Percentiles rank a stretch among this genome's conserved stretches.
These are phyloP conservation scores for Caenorhabditis sp. DNA, from an alignment of 2,888 invertebrate species.

Conservation along the genomic window DNA sequence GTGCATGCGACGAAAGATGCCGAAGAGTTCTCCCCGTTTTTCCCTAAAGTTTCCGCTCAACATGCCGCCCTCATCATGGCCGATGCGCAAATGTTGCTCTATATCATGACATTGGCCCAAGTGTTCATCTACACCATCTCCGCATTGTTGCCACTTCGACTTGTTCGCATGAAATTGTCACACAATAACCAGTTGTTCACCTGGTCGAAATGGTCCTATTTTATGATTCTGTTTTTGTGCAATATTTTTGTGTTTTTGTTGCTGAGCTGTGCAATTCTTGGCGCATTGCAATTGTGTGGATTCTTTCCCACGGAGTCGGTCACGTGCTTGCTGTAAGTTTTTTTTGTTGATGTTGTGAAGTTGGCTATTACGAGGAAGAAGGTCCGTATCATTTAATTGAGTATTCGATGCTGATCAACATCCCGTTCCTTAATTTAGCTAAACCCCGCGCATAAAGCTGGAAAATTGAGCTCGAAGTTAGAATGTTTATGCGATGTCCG, in stretches of 20 bases:
- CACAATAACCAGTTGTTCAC: slow-evolving; percentile 14
- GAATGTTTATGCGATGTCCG: too few species aligned
- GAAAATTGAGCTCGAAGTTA: too few species aligned
- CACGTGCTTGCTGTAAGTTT: slow-evolving; percentile 1
- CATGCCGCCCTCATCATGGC: slow-evolving; percentile 18
- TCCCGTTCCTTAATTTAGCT: too few species aligned
- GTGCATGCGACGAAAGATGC: neutral
- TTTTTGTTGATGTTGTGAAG: too few species aligned
- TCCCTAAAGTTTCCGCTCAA: slow-evolving; percentile 17
- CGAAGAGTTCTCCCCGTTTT: slow-evolving; percentile 14
- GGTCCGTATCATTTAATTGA: too few species aligned
- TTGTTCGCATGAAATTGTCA: slow-evolving; percentile 12
- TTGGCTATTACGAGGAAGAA: too few species aligned
- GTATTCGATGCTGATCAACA: too few species aligned
- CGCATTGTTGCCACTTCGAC: slow-evolving; percentile 12
- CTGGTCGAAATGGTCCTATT: slow-evolving; percentile 22
- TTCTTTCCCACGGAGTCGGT: neutral
- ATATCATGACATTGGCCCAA: slow-evolving; percentile 15
- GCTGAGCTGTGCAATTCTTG: neutral
- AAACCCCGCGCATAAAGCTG: too few species aligned
- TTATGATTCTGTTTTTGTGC: slow-evolving; percentile 5
- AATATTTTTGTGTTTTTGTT: slow-evolving; percentile 11
- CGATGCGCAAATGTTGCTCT: slow-evolving; percentile 20
- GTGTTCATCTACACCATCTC: slow-evolving; percentile 17
- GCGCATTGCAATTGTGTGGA: neutral